Evolutionary conservation across 2,113 vertebrate species (phyloP).

Genomic region (Colossoma macropomum): DNA sequence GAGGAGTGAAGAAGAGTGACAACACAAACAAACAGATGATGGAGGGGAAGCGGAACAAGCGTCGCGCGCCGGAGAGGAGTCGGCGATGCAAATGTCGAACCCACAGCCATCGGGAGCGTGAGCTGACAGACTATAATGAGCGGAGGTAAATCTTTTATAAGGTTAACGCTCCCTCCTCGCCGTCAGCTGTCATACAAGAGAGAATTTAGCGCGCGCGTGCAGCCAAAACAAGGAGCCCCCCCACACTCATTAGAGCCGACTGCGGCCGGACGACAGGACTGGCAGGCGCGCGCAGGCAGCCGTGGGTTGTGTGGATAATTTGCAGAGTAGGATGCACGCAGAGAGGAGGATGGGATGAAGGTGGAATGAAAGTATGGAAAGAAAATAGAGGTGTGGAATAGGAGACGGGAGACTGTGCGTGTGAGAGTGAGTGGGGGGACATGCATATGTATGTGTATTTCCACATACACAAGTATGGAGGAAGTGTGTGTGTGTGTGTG

Average conservation of each 20-base stretch:
- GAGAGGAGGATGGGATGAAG: conserved; percentile 44
- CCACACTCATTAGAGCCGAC: conserved; percentile 86
- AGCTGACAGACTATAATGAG: conserved; percentile 94
- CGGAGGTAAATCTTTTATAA: conserved; percentile 95
- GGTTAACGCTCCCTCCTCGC: conserved; percentile 85
- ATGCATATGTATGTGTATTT: conserved; percentile 36
- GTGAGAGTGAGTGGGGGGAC: conserved; percentile 47
- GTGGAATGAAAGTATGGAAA: conserved; percentile 49
- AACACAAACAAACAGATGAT: conserved; percentile 55
- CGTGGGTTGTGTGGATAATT: conserved; percentile 87
- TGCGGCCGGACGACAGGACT: conserved; percentile 78
- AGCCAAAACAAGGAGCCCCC: conserved; percentile 70
- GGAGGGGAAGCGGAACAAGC: conserved; percentile 39
- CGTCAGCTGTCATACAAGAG: conserved; percentile 94
- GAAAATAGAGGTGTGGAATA: conserved; percentile 52
- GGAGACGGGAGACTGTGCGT: conserved; percentile 72
- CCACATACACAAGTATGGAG: conserved; percentile 8
- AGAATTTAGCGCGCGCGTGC: conserved; percentile 82
- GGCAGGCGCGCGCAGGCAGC: conserved; percentile 66
- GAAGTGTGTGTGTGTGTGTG: conserved; percentile 22
- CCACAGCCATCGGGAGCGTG: conserved; percentile 80
- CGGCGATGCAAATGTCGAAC: conserved; percentile 83
- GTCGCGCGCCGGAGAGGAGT: conserved; percentile 44
- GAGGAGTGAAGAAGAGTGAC: conserved; percentile 50
- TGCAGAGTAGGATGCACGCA: conserved; percentile 66